phyloP scores from a whole-genome alignment of 2,797 vertebrate species.

The Xenops minutus region DNA sequence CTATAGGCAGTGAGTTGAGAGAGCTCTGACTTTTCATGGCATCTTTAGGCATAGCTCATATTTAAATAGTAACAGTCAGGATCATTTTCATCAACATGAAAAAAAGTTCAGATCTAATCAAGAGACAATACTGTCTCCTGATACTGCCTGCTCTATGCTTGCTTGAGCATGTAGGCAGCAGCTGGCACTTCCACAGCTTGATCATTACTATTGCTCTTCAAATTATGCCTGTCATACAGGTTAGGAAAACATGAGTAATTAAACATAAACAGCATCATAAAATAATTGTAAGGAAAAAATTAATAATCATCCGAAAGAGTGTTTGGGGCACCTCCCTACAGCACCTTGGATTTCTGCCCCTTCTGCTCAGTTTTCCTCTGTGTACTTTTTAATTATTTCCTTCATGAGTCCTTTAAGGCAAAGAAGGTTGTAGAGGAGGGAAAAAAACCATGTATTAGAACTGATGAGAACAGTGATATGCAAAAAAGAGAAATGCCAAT shows the following conservation, averaged over 20 bases:
- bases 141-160: conserved; percentile 52
- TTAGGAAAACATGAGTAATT: conserved; percentile 62
- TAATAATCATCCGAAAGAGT: conserved; percentile 51
- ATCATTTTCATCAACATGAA: conserved; percentile 38
- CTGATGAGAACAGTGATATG: conserved; percentile 41
- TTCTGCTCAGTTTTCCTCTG: conserved; percentile 20
- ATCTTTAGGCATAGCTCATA: neutral
- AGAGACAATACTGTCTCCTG: conserved; percentile 20
- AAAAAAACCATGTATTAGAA: neutral
- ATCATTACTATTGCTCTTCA: conserved; percentile 47
- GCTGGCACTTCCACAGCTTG: conserved; percentile 21
- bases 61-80: conserved; percentile 45
- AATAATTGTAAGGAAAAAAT: conserved; percentile 52
- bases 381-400: conserved; percentile 48
- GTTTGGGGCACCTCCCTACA: conserved; percentile 38
- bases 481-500: neutral
- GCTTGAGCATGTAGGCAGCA: conserved; percentile 50
- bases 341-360: conserved; percentile 30
- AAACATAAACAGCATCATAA: conserved; percentile 42
- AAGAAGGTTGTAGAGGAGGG: neutral
- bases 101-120: conserved; percentile 40
- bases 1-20: neutral
- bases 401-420: conserved; percentile 7
- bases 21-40: neutral
- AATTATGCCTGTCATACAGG: conserved; percentile 56